Evolutionary conservation across 2,113 vertebrate genomes (phyloP), one percentile per base, ranked within the genome.

Genomic region (Lagopus leucura): DNA sequence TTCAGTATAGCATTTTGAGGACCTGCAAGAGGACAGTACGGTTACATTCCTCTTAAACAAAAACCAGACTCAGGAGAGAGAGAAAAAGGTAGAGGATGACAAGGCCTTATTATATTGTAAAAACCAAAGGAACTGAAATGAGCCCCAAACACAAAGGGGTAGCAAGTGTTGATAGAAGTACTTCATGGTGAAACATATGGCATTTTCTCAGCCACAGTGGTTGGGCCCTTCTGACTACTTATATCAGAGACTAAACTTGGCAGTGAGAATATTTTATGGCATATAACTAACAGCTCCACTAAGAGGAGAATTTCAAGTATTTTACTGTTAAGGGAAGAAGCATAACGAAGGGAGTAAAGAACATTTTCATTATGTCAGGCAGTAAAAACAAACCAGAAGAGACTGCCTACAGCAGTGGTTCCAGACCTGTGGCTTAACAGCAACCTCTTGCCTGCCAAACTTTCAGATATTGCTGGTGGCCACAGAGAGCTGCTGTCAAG

Each of bases 301-400:
- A 81, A 89, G 47, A 87, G 82, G 2, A 88, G 52, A 89, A 87
- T 92, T 93, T 87, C 17, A 74, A 54, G 52, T 30, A 54, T 54
- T 54, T 54, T 54, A 54, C 52, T 54, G 52, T 54, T 86, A 82
- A 77, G 73, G 77, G 61, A 96, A 92, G 82, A 95, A 95, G 82
- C 71, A 58, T 7, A 70, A 38, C 22, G 52, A 90, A 82, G 61
- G 64, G 81, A 90, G 72, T 36, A n/a, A 80, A 94, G 58, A 79
- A 93, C 0, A 89, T 82, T 94, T 95, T 95, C 84, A 91, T 82
- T 93, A 69, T 72, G 81, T 78, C 24, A 74, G 63, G 91, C 84
- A 92, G 71, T 82, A 91, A 90, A 91, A 95, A 69, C 15, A 84
- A 87, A 79, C 30, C 50, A 88, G 85, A 95, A 96, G 30, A 89